Evolutionary conservation across 2,113 vertebrate genomes (phyloP).

Genomic region (Struthidea cinerea): DNA sequence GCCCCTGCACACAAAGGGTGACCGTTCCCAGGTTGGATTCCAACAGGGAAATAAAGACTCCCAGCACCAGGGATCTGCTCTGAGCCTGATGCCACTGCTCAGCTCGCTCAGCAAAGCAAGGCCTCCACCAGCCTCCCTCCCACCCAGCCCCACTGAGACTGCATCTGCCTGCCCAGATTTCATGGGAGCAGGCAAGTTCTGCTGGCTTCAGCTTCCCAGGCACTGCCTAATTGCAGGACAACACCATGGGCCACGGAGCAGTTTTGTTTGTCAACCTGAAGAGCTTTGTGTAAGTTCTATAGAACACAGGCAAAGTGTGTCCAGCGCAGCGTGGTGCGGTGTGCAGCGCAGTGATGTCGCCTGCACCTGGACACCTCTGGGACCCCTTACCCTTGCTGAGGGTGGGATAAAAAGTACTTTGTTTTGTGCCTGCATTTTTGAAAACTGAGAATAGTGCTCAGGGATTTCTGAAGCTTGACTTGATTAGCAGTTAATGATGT

Average conservation of each 20-base stretch:
- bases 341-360: constrained; percentile 17
- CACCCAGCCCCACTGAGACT: background rate
- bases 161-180: background rate
- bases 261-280: constrained; percentile 18
- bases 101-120: background rate
- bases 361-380: constrained; percentile 67
- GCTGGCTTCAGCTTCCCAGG: background rate
- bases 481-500: constrained; percentile 78
- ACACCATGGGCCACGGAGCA: background rate
- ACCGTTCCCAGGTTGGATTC: background rate
- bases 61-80: background rate
- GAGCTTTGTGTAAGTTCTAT: constrained; percentile 23
- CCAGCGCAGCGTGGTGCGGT: background rate
- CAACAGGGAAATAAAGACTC: background rate
- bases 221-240: background rate
- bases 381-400: constrained; percentile 54
- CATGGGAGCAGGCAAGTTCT: background rate
- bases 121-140: background rate
- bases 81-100: background rate
- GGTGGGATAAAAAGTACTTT: constrained; percentile 60
- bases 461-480: constrained; percentile 73
- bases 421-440: constrained; percentile 68
- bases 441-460: constrained; percentile 64
- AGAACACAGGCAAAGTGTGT: constrained; percentile 2
- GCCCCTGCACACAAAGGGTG: background rate